Base-by-base conservation (phyloP, 92 coral and sea anemone genomes). In the Paragorgia papillata region DNA sequence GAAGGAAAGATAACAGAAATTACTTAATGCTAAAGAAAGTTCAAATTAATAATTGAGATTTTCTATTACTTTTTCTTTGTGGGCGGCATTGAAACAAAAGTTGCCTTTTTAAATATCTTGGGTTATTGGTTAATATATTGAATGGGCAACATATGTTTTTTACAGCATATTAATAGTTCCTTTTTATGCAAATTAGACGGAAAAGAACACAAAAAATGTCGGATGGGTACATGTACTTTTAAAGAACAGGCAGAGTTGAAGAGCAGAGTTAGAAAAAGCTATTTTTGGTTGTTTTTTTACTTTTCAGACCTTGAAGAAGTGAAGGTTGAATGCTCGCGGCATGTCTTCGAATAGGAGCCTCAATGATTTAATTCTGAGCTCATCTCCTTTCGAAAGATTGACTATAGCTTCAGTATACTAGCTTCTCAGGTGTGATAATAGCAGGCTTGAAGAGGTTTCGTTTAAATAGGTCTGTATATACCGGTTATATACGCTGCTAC, bases 101-200 rank as follows among this genome's bases (percentile, higher is more conserved):
- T 46, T 6, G 53, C 15, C 9, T 7, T 46, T 46, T 15, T 7
- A 46, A n/a, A 46, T n/a, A n/a, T 2, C 53, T 15, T 46, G n/a
- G n/a, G 53, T 46, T 46, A 46, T 46, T 46, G 53, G 17, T 46
- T 46, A 46, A 46, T 46, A 15, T n/a, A 46, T 46, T 46, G 53
- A 46, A 46, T 6, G 53, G n/a, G 53, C 17, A 46, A 46, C 53
- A 46, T 46, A 46, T 46, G 53, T 46, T 46, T 46, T 46, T 37
- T 37, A 10, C 14, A 15, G 17, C 15, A 46, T 37, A 46, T n/a
- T 46, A 46, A 46, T 46, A 6, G 53, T 46, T 46, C 10, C n/a
- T 46, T 46, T 46, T 46, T 6, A 46, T 46, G 53, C n/a, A 46
- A 46, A 46, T 46, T 2, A 7, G 12, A n/a, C n/a, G n/a, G 53